A percentile compares a stretch with the other conserved stretches of the same genome.
Conservation (phyloP, 64 coral and sea anemone species). For the Cladopsammia gracilis region DNA sequence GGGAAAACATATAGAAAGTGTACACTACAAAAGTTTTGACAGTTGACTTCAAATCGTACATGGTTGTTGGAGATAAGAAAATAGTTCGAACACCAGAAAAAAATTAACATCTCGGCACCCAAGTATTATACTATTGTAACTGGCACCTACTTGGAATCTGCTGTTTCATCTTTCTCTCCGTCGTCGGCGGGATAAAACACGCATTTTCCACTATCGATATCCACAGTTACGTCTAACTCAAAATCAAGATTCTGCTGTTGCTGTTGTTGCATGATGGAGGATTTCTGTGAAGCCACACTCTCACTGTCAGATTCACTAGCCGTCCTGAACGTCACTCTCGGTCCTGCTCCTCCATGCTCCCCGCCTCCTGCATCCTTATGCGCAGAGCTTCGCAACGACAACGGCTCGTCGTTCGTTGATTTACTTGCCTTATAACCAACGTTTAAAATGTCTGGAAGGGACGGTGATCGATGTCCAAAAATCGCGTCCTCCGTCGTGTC, state of each 20-base stretch:
- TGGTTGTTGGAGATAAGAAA: too few relatives aligned
- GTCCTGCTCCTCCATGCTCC: neutral
- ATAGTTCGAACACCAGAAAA: too few relatives aligned
- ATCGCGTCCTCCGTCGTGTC: constrained; percentile 14
- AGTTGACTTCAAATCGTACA: too few relatives aligned
- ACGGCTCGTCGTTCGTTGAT: neutral
- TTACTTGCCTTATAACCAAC: neutral
- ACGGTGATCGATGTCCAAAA: constrained; percentile 14
- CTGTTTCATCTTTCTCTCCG: constrained; percentile 65
- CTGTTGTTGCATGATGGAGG: constrained; percentile 30
- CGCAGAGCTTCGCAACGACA: neutral
- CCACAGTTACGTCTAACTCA: constrained; percentile 91
- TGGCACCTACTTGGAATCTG: constrained; percentile 64
- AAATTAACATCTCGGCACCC: too few relatives aligned
- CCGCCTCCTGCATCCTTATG: neutral
- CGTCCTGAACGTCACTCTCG: constrained; percentile 85
- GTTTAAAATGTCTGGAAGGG: constrained; percentile 32
- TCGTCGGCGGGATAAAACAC: constrained; percentile 83
- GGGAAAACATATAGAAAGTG: too few relatives aligned
- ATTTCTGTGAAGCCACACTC: constrained; percentile 40
- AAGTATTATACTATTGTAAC: too few relatives aligned
- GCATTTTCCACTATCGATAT: constrained; percentile 96
- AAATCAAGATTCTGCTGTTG: constrained; percentile 87
- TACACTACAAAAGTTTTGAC: too few relatives aligned
- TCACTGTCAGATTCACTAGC: constrained; percentile 72